Percentiles rank a stretch among this genome's conserved stretches.
Conservation (phyloP, 2,113 vertebrate genomes). For the Oreotrochilus melanogaster region DNA sequence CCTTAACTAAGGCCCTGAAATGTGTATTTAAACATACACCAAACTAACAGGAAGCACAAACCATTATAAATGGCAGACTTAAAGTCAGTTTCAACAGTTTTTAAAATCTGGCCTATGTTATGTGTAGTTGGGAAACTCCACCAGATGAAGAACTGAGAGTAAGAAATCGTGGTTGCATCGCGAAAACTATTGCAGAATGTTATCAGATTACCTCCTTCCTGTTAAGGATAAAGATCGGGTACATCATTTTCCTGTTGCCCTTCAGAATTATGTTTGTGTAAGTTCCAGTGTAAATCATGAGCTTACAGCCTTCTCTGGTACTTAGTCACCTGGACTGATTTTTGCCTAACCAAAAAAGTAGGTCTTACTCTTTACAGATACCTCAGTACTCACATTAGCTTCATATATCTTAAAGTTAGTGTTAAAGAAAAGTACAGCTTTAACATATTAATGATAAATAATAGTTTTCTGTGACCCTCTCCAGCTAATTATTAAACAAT, state of each 20-base stretch:
- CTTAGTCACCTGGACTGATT: neutral
- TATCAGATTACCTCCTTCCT: slow-evolving; percentile 50
- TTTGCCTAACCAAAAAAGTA: neutral
- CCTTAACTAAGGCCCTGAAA: neutral
- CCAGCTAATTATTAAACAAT: neutral
- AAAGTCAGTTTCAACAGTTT: neutral
- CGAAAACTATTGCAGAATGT: neutral
- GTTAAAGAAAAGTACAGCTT: neutral
- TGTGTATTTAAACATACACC: neutral
- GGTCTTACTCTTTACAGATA: neutral
- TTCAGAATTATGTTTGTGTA: neutral
- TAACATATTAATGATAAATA: neutral
- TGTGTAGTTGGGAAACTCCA: neutral
- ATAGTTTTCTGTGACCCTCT: neutral
- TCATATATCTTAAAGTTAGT: neutral
- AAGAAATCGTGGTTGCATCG: neutral
- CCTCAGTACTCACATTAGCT: neutral
- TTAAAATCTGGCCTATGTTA: neutral
- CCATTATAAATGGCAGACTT: neutral
- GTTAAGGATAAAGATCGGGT: slow-evolving; percentile 18
- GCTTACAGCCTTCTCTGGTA: neutral
- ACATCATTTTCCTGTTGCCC: slow-evolving; percentile 31
- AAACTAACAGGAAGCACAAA: neutral
- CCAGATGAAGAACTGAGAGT: neutral
- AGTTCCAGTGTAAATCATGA: neutral